A percentile compares a stretch with the other conserved stretches of the same genome.
phyloP scores from a whole-genome alignment of 2,888 invertebrate genomes.

The Stratiomys singularior region DNA sequence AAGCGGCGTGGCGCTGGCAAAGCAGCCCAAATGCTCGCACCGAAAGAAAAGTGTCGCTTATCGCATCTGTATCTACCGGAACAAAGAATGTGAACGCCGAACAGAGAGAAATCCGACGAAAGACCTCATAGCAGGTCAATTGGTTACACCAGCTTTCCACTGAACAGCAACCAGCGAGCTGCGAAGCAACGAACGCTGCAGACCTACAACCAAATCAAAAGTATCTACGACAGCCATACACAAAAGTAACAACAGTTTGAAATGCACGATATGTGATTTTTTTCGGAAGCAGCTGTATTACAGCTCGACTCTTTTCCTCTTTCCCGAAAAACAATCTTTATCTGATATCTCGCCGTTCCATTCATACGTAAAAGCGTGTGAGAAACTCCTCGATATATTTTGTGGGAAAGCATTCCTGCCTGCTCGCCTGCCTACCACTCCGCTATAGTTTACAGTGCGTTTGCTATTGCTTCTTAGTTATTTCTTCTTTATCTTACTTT shows the following conservation, averaged over 20 bases:
- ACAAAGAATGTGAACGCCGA: conserved; percentile 27
- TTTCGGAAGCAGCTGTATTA: conserved; percentile 28
- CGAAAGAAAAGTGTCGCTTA: conserved; percentile 12
- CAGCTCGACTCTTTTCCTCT: not conserved
- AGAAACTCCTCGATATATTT: not conserved
- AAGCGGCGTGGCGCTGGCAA: not conserved
- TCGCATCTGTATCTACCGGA: conserved; percentile 23
- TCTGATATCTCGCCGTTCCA: not conserved
- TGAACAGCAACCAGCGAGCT: not conserved
- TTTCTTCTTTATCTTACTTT: no score
- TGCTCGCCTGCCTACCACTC: not conserved
- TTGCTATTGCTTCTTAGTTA: no score
- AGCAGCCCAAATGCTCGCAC: not conserved
- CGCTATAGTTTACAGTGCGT: no score
- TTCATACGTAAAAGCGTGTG: not conserved
- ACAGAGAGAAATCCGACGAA: conserved; percentile 10
- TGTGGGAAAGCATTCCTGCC: not conserved
- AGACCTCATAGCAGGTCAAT: conserved; percentile 30
- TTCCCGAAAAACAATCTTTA: not conserved
- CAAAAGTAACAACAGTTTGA: not conserved
- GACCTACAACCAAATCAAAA: not conserved
- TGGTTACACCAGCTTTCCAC: conserved; percentile 21
- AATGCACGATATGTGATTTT: conserved; percentile 33
- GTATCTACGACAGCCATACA: not conserved
- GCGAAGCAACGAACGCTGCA: not conserved